Evolutionary conservation across 1,140 invertebrate genomes (phyloP).

Genomic region (Mycetomoellerius zeteki): DNA sequence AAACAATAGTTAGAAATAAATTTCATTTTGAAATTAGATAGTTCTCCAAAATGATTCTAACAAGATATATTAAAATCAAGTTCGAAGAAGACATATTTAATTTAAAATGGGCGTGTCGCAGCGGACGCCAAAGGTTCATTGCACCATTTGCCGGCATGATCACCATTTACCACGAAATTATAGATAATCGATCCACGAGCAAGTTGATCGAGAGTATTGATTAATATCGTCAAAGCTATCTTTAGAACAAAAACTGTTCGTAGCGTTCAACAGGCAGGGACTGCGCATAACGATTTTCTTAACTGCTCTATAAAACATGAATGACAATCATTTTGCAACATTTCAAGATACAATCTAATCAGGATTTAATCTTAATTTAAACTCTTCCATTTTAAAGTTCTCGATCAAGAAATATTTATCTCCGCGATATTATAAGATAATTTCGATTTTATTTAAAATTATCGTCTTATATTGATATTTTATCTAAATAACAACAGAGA

Average conservation of each 20-base stretch:
- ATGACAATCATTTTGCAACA: slow-evolving; percentile 9
- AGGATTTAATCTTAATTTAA: background rate
- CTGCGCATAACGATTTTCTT: slow-evolving; percentile 21
- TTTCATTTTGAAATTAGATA: background rate
- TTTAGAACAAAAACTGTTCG: slow-evolving; percentile 47
- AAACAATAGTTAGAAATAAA: background rate
- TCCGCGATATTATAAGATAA: background rate
- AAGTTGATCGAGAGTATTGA: slow-evolving; percentile 64
- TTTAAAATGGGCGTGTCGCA: slow-evolving; percentile 64
- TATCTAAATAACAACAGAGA: too few species aligned
- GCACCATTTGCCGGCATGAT: slow-evolving; percentile 57
- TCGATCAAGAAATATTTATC: background rate
- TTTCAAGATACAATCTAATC: slow-evolving; percentile 15
- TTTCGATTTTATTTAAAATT: background rate
- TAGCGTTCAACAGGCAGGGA: slow-evolving; percentile 14
- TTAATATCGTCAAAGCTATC: slow-evolving; percentile 66
- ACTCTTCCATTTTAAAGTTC: background rate
- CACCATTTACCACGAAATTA: slow-evolving; percentile 74
- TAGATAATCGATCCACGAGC: slow-evolving; percentile 61
- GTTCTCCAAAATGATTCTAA: background rate
- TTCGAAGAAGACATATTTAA: slow-evolving; percentile 46
- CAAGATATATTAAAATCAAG: background rate
- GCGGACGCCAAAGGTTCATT: slow-evolving; percentile 49
- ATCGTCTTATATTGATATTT: background rate
- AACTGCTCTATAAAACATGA: slow-evolving; percentile 11